Conservation (phyloP, 2,797 vertebrate genomes). For the Tapera naevia region DNA sequence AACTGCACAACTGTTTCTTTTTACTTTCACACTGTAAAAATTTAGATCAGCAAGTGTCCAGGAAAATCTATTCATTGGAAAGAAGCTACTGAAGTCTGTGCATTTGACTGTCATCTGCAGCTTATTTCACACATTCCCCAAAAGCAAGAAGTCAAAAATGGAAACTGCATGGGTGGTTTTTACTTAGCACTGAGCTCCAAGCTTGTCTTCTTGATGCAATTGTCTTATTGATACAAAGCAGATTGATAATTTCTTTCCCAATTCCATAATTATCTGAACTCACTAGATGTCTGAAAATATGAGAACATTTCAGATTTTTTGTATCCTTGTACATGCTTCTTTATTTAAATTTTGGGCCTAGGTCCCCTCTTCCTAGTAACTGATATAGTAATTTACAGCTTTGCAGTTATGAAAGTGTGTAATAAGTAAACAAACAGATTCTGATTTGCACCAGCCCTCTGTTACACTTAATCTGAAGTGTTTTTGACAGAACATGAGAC, state of each 20-base stretch:
- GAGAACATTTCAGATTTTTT: not conserved
- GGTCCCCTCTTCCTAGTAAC: not conserved
- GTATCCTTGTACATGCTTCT: not conserved
- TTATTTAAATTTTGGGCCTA: not conserved
- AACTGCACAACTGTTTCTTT: constrained; percentile 63
- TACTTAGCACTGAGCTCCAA: constrained; percentile 30
- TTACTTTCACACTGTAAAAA: constrained; percentile 56
- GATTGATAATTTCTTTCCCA: not conserved
- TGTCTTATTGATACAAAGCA: constrained; percentile 33
- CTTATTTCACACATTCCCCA: constrained; percentile 38
- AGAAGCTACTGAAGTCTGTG: constrained; percentile 26
- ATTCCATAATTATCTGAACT: not conserved
- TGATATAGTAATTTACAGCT: not conserved
- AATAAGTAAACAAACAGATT: not conserved
- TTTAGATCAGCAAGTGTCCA: constrained; percentile 42
- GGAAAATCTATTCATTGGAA: constrained; percentile 59
- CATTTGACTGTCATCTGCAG: constrained; percentile 43
- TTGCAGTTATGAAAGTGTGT: not conserved
- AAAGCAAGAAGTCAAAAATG: constrained; percentile 52
- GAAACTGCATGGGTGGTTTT: constrained; percentile 63
- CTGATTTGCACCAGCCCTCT: not conserved
- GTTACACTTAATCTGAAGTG: not conserved
- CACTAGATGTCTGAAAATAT: not conserved
- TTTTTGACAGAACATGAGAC: not conserved
- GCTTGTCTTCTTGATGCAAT: not conserved